Conservation (phyloP, 2,113 vertebrate genomes). For the Candoia aspera region DNA sequence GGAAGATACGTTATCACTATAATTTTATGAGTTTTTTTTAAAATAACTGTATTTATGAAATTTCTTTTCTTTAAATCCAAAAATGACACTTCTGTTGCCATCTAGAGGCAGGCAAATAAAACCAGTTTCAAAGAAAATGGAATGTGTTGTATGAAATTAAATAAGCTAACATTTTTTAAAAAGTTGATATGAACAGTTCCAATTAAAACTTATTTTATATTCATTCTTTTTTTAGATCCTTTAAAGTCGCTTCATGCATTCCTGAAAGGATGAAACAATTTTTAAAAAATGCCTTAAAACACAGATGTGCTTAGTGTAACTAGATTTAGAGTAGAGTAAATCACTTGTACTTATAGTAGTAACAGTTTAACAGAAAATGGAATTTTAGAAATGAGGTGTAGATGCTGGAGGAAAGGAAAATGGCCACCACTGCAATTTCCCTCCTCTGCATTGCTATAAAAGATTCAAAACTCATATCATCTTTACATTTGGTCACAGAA, state of each 20-base stretch:
- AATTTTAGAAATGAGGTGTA: neutral
- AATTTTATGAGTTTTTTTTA: neutral
- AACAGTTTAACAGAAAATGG: neutral
- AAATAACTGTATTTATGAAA: neutral
- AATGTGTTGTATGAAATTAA: neutral
- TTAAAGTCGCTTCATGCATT: neutral
- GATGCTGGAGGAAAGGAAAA: neutral
- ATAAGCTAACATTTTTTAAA: neutral
- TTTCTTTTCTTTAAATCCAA: conserved; percentile 6
- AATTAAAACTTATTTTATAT: neutral
- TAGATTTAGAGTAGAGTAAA: neutral
- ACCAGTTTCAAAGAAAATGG: neutral
- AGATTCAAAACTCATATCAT: neutral
- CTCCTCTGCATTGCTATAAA: neutral
- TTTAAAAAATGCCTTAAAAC: neutral
- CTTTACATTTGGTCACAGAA: neutral
- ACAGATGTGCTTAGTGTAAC: neutral
- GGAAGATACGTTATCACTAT: neutral
- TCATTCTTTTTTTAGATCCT: neutral
- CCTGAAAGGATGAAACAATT: neutral
- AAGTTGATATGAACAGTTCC: neutral
- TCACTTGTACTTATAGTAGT: neutral
- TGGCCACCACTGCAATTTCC: neutral
- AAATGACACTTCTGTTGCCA: conserved; percentile 25
- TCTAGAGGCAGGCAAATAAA: conserved; percentile 15